Conservation (phyloP, 2,797 vertebrate species). For the Apogon hyalosoma region DNA sequence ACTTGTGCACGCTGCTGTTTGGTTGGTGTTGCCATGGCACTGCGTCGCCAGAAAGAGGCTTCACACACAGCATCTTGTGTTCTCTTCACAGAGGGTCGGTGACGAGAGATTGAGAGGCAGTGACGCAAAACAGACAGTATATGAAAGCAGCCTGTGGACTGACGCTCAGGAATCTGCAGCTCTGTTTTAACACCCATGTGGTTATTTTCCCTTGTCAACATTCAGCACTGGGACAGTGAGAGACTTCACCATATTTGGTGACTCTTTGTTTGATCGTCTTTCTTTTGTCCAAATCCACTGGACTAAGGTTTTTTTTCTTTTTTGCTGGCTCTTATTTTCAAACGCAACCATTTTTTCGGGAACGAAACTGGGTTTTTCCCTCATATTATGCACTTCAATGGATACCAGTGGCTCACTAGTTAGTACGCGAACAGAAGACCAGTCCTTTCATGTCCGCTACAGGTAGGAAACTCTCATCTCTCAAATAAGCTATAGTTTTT, state of each 20-base stretch:
- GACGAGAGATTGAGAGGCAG: conserved; percentile 80
- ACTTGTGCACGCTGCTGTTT: conserved; percentile 77
- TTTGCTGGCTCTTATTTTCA: conserved; percentile 38
- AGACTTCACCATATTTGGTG: conserved; percentile 23
- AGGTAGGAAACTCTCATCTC: conserved; percentile 87
- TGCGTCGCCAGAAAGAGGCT: conserved; percentile 84
- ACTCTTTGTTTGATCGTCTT: conserved; percentile 24
- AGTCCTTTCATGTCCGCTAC: conserved; percentile 94
- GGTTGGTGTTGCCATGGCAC: conserved; percentile 84
- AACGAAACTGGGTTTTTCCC: conserved; percentile 76
- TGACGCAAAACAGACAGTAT: conserved; percentile 71
- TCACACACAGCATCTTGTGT: conserved; percentile 94
- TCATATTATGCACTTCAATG: conserved; percentile 92
- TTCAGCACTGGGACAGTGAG: conserved; percentile 50
- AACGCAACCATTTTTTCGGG: conserved; percentile 66
- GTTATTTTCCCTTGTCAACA: conserved; percentile 33
- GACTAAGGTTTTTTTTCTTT: conserved; percentile 8
- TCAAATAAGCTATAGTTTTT: conserved; percentile 21
- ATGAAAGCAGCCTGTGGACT: conserved; percentile 75
- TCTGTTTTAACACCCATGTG: conserved; percentile 47
- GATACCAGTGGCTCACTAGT: conserved; percentile 87
- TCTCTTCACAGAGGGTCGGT: conserved; percentile 91
- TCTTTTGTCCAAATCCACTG: conserved; percentile 1
- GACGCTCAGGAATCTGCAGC: conserved; percentile 72
- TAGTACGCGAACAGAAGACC: conserved; percentile 90